Evolutionary conservation across 2,888 invertebrate species (phyloP).

Genomic region (Pachymerium ferrugineum): DNA sequence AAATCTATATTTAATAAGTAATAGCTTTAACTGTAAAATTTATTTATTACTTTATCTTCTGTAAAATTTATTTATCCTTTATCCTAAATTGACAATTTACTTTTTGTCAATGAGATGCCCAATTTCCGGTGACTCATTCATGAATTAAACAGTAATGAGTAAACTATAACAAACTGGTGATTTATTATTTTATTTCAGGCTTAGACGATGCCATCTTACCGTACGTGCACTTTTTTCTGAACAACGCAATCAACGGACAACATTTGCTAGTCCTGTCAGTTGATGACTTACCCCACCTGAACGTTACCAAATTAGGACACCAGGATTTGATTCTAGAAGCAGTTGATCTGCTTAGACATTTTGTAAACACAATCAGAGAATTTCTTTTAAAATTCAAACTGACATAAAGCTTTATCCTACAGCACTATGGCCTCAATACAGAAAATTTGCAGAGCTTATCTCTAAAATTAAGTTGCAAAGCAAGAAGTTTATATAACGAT

Average conservation of each 20-base stretch:
- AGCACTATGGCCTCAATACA: slow-evolving; percentile 85
- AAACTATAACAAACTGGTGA: too few species aligned
- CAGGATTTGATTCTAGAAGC: slow-evolving; percentile 90
- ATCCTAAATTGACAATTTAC: too few species aligned
- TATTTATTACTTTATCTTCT: too few species aligned
- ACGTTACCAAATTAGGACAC: slow-evolving; percentile 80
- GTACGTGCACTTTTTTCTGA: slow-evolving; percentile 73
- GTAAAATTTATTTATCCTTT: too few species aligned
- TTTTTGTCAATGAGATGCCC: too few species aligned
- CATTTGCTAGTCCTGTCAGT: slow-evolving; percentile 76
- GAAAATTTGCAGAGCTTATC: slow-evolving; percentile 89
- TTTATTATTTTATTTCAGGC: slow-evolving; percentile 53
- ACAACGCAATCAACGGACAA: slow-evolving; percentile 73
- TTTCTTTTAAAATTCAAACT: too few species aligned
- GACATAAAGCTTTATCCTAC: too few species aligned
- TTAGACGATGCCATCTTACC: slow-evolving; percentile 70
- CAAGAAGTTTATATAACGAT: slow-evolving; percentile 70
- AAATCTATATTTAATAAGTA: too few species aligned
- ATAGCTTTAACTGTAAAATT: too few species aligned
- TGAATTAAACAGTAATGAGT: not conserved
- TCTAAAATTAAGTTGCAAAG: slow-evolving; percentile 72
- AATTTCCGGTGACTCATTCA: too few species aligned
- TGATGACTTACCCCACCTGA: slow-evolving; percentile 80
- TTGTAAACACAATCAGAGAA: too few species aligned
- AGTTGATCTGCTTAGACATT: slow-evolving; percentile 79